A percentile compares a stretch with the other conserved stretches of the same genome.
These are phyloP conservation scores for Lamprologus lemairii DNA, from an alignment of 2,113 vertebrate genomes.

Conservation along the genomic window DNA sequence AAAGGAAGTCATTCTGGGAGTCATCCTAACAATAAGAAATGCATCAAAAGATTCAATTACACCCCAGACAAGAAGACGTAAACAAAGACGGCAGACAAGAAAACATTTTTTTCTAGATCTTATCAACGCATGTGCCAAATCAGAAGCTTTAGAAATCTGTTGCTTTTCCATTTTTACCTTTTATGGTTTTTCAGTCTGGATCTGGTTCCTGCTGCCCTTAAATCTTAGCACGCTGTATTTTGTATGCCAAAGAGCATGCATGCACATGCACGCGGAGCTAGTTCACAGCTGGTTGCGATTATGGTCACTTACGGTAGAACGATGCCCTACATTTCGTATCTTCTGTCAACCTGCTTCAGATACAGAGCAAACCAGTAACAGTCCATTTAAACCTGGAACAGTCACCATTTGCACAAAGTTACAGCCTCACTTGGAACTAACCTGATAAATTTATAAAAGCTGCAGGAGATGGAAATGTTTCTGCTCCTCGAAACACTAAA, in stretches of 20 bases:
- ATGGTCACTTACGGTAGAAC: constrained; percentile 43
- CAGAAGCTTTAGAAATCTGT: background rate
- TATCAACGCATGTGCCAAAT: constrained; percentile 9
- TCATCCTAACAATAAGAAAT: background rate
- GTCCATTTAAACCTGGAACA: background rate
- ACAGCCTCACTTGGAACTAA: background rate
- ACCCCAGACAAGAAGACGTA: background rate
- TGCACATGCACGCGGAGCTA: background rate
- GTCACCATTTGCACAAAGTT: background rate
- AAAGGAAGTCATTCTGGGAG: background rate
- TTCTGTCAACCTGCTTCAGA: constrained; percentile 40
- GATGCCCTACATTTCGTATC: constrained; percentile 42
- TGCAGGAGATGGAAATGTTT: background rate
- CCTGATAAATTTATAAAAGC: background rate
- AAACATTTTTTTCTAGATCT: constrained; percentile 9
- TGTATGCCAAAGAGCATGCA: background rate
- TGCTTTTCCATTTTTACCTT: constrained; percentile 48
- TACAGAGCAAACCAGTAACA: background rate
- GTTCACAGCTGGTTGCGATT: constrained; percentile 69
- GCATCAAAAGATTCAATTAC: background rate
- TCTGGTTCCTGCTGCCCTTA: constrained; percentile 19
- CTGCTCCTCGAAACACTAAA: background rate
- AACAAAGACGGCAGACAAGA: background rate
- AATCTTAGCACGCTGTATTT: constrained; percentile 18
- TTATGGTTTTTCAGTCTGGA: constrained; percentile 48